Evolutionary conservation across 2,888 invertebrate species (phyloP).

Genomic region (Leucozona laternaria): DNA sequence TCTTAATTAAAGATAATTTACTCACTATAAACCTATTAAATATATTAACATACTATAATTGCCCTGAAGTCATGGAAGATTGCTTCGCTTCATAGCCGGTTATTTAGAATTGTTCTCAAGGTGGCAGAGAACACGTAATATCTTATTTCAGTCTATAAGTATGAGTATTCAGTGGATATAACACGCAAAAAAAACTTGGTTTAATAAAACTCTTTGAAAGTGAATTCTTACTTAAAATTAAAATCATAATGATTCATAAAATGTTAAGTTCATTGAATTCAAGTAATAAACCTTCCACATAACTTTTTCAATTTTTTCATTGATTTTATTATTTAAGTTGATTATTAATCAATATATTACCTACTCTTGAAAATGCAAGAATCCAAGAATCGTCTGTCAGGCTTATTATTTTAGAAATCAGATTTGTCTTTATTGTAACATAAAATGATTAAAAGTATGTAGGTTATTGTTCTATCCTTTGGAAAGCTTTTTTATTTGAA

Average conservation of each 20-base stretch:
- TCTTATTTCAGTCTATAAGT: not conserved
- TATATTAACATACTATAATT: not conserved
- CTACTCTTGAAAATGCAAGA: no score
- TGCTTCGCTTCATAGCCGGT: conserved; percentile 20
- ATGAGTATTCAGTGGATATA: not conserved
- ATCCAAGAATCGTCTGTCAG: no score
- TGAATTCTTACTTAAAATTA: not conserved
- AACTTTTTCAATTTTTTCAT: no score
- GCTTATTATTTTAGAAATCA: no score
- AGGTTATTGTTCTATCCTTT: no score
- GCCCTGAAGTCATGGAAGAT: conserved; percentile 36
- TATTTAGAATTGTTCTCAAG: conserved; percentile 55
- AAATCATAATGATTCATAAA: not conserved
- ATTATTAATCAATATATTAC: no score
- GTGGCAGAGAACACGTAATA: conserved; percentile 1
- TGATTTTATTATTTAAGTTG: no score
- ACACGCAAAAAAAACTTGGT: not conserved
- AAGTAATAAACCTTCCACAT: no score
- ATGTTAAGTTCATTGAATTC: not conserved
- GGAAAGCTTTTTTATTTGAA: no score
- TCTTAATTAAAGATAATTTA: conserved; percentile 25
- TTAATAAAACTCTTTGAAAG: not conserved
- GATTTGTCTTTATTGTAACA: no score
- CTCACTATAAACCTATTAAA: not conserved
- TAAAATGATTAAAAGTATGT: no score